Base-by-base conservation (phyloP, 2,888 invertebrate genomes). In the Drosophila pullipes region DNA sequence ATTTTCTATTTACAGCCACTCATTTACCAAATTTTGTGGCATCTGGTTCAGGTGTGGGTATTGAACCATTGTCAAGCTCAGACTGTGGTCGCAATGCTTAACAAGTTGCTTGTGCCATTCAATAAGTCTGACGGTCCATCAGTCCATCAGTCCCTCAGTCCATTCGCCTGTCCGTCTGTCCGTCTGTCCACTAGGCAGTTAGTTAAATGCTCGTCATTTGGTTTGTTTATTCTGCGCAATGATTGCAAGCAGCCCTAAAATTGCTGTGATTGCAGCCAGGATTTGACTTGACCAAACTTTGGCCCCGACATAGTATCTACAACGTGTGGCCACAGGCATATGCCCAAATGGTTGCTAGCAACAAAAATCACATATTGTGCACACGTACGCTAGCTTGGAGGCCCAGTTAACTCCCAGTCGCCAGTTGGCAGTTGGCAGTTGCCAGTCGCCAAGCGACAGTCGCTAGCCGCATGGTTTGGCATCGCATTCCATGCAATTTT, bases 151-250 rank as follows among this genome's bases (percentile, higher is more conserved):
- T 18, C 50, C 31, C 1, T 28, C 50, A 28, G 28, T 28, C 49
- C 4, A 5, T 50, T 28, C 50, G 10, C 5, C 35, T 35, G 59
- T 55, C 44, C 13, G 10, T 4, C 49, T 44, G 59, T 18, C 37
- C 22, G 13, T 50, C 62, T 22, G 62, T 73, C 66, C 69, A 67
- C 69, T 63, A 85, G 74, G 60, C 78, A 85, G 86, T 89, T 82
- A 75, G 89, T 88, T 88, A 89, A 89, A 89, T 85, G 84, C 90
- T 89, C 90, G 85, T 88, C 89, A 86, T 89, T 85, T 80, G 77
- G 88, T 82, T 89, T 88, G 89, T 88, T 89, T 89, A 89, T 88
- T 87, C 82, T 89, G 81, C 73, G 84, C 82, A 83, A 87, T 88
- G 90, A 89, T 88, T 88, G 88, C 78, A 73, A 76, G 78, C 54